phyloP scores from a whole-genome alignment of 2,797 vertebrate genomes.

The Varecia variegata region DNA sequence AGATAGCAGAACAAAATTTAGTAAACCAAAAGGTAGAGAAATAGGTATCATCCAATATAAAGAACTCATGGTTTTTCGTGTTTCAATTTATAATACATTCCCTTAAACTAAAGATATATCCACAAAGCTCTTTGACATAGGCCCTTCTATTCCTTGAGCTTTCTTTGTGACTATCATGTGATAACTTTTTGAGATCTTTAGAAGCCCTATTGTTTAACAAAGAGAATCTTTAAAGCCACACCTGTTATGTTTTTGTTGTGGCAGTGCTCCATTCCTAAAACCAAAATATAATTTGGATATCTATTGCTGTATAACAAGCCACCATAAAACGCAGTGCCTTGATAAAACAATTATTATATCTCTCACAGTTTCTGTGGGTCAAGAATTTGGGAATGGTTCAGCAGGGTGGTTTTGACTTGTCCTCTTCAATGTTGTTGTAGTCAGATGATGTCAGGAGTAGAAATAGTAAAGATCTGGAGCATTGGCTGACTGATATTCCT shows the following conservation, averaged over 20 bases:
- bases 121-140: background rate
- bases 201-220: background rate
- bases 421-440: background rate
- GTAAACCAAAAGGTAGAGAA: background rate
- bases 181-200: background rate
- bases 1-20: background rate
- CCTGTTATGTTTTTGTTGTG: background rate
- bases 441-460: background rate
- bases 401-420: background rate
- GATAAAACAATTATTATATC: background rate
- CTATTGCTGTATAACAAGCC: background rate
- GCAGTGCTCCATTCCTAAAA: background rate
- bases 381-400: background rate
- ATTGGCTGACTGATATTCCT: background rate
- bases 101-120: background rate
- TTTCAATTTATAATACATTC: background rate
- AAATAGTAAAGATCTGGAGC: background rate
- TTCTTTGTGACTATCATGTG: background rate
- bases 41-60: background rate
- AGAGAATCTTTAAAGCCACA: background rate
- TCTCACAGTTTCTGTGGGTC: background rate
- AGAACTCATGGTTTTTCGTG: background rate
- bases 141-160: background rate
- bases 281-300: background rate
- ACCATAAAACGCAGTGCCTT: background rate